Evolutionary conservation across 2,113 vertebrate species (phyloP).

Genomic region (Aspiorhynchus laticeps): DNA sequence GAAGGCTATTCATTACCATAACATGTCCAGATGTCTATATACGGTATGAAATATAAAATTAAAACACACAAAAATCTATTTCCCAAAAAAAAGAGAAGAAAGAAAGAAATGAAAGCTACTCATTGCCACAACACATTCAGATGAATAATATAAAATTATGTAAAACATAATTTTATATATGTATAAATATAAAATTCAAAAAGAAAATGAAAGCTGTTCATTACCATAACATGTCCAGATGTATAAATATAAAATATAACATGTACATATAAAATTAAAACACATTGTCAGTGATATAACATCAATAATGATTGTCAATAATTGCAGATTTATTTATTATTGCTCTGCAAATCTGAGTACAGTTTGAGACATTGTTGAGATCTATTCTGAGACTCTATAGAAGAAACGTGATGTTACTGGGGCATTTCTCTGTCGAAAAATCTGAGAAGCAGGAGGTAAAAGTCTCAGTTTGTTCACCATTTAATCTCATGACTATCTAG

Average conservation of each 20-base stretch:
- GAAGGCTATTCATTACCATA: background rate
- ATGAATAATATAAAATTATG: too few relatives aligned
- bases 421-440: background rate
- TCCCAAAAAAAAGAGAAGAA: too few relatives aligned
- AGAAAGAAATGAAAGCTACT: too few relatives aligned
- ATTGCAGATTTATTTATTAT: background rate
- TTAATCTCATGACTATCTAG: background rate
- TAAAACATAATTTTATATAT: too few relatives aligned
- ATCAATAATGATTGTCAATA: background rate
- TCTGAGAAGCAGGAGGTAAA: background rate
- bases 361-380: background rate
- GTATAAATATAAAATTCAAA: too few relatives aligned
- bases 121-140: too few relatives aligned
- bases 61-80: too few relatives aligned
- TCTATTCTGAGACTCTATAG: background rate
- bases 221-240: background rate
- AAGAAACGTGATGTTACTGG: background rate
- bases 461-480: background rate
- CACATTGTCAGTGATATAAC: too few relatives aligned
- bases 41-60: too few relatives aligned
- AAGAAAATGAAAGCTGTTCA: background rate
- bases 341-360: background rate
- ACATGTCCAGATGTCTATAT: background rate
- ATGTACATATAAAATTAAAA: too few relatives aligned
- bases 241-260: too few relatives aligned